Conservation (phyloP, 2,797 vertebrate species). For the Acanthurus lineatus region DNA sequence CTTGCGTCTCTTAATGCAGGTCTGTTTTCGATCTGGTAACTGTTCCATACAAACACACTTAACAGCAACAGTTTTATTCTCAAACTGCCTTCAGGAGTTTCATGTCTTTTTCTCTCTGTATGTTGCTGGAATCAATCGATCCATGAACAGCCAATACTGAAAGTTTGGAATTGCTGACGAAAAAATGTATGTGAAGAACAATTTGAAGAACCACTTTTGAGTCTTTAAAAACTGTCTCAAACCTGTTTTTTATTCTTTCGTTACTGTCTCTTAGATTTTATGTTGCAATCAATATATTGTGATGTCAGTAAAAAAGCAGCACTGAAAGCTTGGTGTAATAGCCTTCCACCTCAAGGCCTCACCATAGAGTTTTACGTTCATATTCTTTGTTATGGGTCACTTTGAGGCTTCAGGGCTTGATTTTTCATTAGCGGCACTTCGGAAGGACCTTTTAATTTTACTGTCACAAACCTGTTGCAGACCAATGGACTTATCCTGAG, state of each 20-base stretch:
- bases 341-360: slow-evolving; percentile 43
- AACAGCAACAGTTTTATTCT: slow-evolving; percentile 3
- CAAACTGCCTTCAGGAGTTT: not conserved
- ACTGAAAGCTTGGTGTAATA: slow-evolving; percentile 46
- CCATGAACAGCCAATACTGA: not conserved
- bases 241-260: slow-evolving; percentile 1
- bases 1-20: not conserved
- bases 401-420: slow-evolving; percentile 64
- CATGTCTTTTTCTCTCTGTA: not conserved
- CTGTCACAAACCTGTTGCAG: slow-evolving; percentile 72
- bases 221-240: not conserved
- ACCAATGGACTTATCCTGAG: slow-evolving; percentile 66
- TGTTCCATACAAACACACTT: not conserved
- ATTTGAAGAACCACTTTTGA: not conserved
- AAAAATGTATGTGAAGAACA: not conserved
- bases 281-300: slow-evolving; percentile 52
- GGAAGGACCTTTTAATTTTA: slow-evolving; percentile 78
- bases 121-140: not conserved
- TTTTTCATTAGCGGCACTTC: slow-evolving; percentile 79
- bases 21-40: not conserved
- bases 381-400: slow-evolving; percentile 64
- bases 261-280: slow-evolving; percentile 34
- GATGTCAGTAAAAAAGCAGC: slow-evolving; percentile 42
- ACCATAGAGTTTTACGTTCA: slow-evolving; percentile 59
- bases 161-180: not conserved